These are phyloP conservation scores for Brachyhypopomus occidentalis DNA, from an alignment of 2,113 vertebrate species.

Conservation along the genomic window DNA sequence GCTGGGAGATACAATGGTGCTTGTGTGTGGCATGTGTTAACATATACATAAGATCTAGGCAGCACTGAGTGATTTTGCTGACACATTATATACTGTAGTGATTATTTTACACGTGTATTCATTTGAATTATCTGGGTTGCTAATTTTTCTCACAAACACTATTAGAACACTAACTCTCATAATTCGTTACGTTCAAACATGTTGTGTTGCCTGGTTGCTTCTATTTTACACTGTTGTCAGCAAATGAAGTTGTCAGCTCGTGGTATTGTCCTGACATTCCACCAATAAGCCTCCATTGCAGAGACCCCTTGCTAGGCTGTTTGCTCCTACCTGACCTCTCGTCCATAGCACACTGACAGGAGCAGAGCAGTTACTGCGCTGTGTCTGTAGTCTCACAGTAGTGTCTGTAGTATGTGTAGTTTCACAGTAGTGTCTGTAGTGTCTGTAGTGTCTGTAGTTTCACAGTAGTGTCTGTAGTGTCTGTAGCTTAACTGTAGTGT, in stretches of 20 bases:
- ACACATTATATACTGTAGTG: no score
- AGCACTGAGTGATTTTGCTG: no score
- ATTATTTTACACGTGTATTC: no score
- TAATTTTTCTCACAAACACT: not conserved
- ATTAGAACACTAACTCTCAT: not conserved
- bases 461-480: no score
- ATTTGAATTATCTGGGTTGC: no score
- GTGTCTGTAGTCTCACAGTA: no score
- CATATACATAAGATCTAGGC: not conserved
- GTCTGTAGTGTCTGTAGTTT: no score
- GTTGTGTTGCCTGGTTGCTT: not conserved
- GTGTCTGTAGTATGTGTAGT: no score
- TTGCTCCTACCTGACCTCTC: not conserved
- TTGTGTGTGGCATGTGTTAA: not conserved
- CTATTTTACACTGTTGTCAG: not conserved
- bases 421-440: no score
- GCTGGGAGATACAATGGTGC: not conserved
- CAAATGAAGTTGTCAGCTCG: not conserved
- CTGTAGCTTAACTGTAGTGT: no score
- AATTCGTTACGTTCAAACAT: not conserved
- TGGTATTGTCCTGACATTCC: not conserved
- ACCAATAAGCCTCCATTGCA: not conserved
- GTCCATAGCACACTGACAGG: not conserved
- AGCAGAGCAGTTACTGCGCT: conserved; percentile 20
- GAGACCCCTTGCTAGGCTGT: not conserved